Conservation (phyloP, 2,113 vertebrate species). For the Craseonycteris thonglongyai region DNA sequence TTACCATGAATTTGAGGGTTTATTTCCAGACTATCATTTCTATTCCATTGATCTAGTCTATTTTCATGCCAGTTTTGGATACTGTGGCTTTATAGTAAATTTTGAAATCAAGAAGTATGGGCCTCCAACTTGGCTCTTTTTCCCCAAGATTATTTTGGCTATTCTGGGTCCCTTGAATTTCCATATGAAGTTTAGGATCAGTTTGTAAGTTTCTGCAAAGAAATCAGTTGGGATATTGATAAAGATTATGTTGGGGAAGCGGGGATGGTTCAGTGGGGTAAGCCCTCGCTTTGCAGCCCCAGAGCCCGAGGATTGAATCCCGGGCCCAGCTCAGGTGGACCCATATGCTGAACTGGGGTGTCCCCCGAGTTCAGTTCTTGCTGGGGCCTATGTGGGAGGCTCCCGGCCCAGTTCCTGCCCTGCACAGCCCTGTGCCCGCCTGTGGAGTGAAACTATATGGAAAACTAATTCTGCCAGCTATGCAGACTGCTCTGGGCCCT, state of each 20-base stretch:
- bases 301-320: too few species aligned
- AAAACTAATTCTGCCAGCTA: too few species aligned
- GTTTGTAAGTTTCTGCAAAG: not conserved
- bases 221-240: not conserved
- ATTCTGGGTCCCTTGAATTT: not conserved
- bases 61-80: not conserved
- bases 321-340: too few species aligned
- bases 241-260: not conserved
- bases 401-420: too few species aligned
- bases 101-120: not conserved
- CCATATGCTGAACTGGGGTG: too few species aligned
- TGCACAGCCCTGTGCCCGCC: too few species aligned
- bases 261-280: too few species aligned
- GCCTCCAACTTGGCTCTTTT: not conserved
- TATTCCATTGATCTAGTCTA: not conserved
- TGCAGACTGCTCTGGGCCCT: too few species aligned
- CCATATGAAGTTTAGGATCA: not conserved
- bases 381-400: too few species aligned
- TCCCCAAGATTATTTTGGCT: not conserved
- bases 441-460: too few species aligned
- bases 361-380: too few species aligned
- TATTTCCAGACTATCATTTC: constrained; percentile 2
- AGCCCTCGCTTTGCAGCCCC: too few species aligned
- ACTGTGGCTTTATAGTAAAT: not conserved
- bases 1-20: not conserved